These are phyloP conservation scores for Oreochromis tanganicae DNA, from an alignment of 2,113 vertebrate species.

Conservation along the genomic window DNA sequence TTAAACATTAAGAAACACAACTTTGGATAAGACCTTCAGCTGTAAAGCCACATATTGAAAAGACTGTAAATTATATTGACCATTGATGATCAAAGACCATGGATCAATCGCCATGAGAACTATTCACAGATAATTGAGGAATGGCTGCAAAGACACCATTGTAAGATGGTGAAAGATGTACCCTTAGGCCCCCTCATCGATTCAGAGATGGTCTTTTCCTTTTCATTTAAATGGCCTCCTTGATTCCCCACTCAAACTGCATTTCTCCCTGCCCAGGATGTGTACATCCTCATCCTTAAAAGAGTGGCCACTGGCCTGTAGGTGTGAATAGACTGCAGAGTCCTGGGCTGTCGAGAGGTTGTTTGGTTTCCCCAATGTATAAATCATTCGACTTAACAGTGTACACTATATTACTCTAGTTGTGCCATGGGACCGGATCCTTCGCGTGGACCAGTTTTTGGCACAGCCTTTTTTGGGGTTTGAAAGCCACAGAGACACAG, in stretches of 20 bases:
- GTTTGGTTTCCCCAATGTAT: neutral
- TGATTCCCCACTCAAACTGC: neutral
- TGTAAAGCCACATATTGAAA: too few relatives aligned
- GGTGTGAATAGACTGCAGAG: neutral
- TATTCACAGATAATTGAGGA: neutral
- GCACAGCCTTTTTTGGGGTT: neutral
- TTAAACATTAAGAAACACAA: too few relatives aligned
- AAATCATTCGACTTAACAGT: neutral
- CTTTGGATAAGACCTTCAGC: too few relatives aligned
- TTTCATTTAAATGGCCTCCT: neutral
- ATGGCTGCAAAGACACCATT: neutral
- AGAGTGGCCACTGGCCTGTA: neutral
- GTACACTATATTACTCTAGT: neutral
- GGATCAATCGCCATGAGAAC: neutral
- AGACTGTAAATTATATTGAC: neutral
- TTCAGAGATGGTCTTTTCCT: neutral
- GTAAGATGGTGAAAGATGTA: neutral
- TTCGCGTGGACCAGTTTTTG: neutral
- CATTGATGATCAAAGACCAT: neutral
- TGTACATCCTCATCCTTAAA: neutral
- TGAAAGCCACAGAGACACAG: neutral
- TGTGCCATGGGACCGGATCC: neutral
- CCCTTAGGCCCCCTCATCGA: accelerated
- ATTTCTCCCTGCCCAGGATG: neutral
- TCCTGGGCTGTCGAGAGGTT: neutral